Percentiles rank a stretch among this genome's conserved stretches.
Conservation (phyloP, 1,140 invertebrate genomes). For the Melitaea cinxia region DNA sequence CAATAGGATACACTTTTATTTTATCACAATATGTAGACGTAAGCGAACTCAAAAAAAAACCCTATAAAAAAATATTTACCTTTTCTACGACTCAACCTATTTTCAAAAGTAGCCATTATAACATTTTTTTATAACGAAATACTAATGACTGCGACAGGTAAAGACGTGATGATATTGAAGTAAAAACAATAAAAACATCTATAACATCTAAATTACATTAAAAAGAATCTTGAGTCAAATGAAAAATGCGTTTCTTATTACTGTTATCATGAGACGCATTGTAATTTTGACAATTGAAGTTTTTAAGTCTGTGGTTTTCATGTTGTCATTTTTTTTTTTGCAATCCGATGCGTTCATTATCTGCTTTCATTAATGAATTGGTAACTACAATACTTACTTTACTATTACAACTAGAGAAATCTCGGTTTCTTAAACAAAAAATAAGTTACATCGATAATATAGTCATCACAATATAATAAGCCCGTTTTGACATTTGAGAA, state of each 20-base stretch:
- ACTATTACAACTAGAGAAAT: no score
- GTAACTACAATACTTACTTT: neutral
- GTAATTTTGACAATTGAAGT: conserved; percentile 27
- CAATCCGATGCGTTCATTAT: neutral
- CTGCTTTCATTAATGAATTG: neutral
- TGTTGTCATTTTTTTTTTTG: neutral
- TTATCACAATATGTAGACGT: conserved; percentile 10
- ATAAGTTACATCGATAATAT: no score
- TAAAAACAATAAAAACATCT: conserved; percentile 25
- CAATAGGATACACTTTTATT: neutral
- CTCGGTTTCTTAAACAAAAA: no score
- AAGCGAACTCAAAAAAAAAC: conserved; percentile 8
- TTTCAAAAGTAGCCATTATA: conserved; percentile 75
- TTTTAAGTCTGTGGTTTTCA: conserved; percentile 7
- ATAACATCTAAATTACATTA: conserved; percentile 31
- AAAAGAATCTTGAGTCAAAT: conserved; percentile 34
- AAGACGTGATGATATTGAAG: conserved; percentile 30
- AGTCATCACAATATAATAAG: no score
- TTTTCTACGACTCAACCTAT: conserved; percentile 76
- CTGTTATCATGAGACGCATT: conserved; percentile 40
- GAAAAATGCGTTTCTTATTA: conserved; percentile 40
- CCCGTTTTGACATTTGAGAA: no score
- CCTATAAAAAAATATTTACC: conserved; percentile 62
- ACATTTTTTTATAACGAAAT: conserved; percentile 55
- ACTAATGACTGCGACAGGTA: conserved; percentile 28